These are phyloP conservation scores for Lophochroa leadbeateri DNA, from an alignment of 2,113 vertebrate species.

Conservation along the genomic window DNA sequence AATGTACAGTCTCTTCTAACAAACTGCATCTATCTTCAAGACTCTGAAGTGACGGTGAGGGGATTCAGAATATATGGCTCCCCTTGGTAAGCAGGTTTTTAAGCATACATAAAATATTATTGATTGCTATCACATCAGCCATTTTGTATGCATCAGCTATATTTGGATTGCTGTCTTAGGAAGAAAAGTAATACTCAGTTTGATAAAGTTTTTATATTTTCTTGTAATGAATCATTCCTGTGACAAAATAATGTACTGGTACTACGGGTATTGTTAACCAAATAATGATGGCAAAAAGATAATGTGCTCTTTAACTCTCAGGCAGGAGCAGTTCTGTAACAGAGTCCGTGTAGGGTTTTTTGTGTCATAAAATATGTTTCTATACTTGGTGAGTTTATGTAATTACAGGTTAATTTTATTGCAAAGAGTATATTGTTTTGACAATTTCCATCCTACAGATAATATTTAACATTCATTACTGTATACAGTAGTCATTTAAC, in stretches of 20 bases:
- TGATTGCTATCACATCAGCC: slow-evolving; percentile 33
- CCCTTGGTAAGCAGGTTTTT: slow-evolving; percentile 88
- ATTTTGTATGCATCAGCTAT: not conserved
- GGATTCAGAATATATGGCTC: slow-evolving; percentile 95
- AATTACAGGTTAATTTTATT: slow-evolving; percentile 1
- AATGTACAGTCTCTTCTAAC: slow-evolving; percentile 95
- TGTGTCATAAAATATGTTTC: not conserved
- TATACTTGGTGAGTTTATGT: not conserved
- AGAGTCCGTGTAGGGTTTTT: not conserved
- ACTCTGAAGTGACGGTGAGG: slow-evolving; percentile 92
- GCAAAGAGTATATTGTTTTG: not conserved
- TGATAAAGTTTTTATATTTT: slow-evolving; percentile 18
- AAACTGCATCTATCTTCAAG: slow-evolving; percentile 98
- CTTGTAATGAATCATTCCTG: not conserved
- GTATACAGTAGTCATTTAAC: not conserved
- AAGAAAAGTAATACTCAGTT: not conserved
- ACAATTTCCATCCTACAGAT: not conserved
- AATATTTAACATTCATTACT: not conserved
- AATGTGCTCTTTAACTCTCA: not conserved
- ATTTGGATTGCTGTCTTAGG: not conserved
- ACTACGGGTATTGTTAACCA: not conserved
- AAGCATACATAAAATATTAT: slow-evolving; percentile 11
- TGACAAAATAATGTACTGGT: slow-evolving; percentile 2
- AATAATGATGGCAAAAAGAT: not conserved
- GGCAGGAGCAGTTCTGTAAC: not conserved